A percentile compares a stretch with the other conserved stretches of the same genome.
Evolutionary conservation across 2,113 vertebrate genomes (phyloP).

Genomic region (Psammodynastes pulverulentus): DNA sequence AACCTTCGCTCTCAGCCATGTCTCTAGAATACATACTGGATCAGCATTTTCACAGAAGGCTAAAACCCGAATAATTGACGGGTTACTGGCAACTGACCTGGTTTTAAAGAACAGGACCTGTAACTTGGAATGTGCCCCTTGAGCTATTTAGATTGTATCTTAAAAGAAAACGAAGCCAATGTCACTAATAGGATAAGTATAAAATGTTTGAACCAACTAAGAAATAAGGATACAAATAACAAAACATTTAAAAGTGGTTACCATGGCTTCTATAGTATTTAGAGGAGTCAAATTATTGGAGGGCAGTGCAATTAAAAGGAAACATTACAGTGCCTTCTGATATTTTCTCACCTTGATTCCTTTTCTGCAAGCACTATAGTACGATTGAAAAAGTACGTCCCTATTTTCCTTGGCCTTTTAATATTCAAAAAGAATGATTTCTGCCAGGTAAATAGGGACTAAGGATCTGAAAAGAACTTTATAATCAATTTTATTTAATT

Average conservation of each 20-base stretch:
- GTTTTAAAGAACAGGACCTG: not conserved
- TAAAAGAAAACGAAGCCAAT: not conserved
- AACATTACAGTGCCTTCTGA: not conserved
- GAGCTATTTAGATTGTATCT: not conserved
- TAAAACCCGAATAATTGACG: not conserved
- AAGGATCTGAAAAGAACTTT: not conserved
- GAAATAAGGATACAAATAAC: not conserved
- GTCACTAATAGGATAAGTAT: not conserved
- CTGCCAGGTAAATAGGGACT: not conserved
- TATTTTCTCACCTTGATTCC: not conserved
- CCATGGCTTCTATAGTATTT: not conserved
- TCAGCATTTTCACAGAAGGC: not conserved
- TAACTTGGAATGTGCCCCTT: not conserved
- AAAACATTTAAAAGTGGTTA: not conserved
- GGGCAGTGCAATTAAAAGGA: not conserved
- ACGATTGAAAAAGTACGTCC: not conserved
- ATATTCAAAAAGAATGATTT: no score
- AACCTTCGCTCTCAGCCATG: not conserved
- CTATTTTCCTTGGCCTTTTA: not conserved
- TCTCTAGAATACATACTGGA: not conserved
- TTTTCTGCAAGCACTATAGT: not conserved
- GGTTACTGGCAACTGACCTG: not conserved
- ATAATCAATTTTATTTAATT: slow-evolving; percentile 5
- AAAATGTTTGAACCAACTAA: not conserved
- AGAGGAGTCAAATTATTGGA: not conserved